Evolutionary conservation across 2,113 vertebrate genomes (phyloP), one percentile per base, ranked within the genome.

Genomic region (Proteles cristata): DNA sequence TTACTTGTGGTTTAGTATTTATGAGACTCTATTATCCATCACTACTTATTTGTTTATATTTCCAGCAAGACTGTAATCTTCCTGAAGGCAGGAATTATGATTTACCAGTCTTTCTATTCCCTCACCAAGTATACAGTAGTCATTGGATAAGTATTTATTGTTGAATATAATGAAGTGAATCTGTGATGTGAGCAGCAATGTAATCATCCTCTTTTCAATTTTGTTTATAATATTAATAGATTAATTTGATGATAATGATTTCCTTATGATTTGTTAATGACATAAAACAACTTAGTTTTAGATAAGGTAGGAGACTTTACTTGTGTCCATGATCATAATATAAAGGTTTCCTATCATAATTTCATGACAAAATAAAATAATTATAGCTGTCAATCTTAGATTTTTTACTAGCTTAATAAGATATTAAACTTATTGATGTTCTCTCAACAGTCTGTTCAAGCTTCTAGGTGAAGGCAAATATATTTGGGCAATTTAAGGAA

Each of bases 331-430:
- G 63, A 95, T 33, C 53, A 73, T 90, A 43, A 33, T 25, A 33
- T 66, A 48, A 85, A 88, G 0, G 14, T 90, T 63, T 96, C 31
- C 6, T 87, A n/a, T 80, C 26, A 58, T 93, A 11, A 45, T n/a
- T 89, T 95, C 35, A 91, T 77, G 66, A 88, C 63, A 66, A 84
- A 63, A 68, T 83, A 12, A 93, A 88, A 79, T 92, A 50, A 89
- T 63, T 35, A 53, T 23, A 85, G 21, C n/a, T 89, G 1, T 88
- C 43, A 95, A 48, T 74, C 33, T 79, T 69, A 87, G 61, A n/a
- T 45, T 88, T 93, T 90, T 88, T 4, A 4, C 11, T 79, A 12
- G 7, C 15, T 68, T 77, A 48, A 48, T 48, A 77, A 77, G n/a
- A n/a, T 31, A 63, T 26, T 90, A 84, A 95, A 28, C 7, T 83